Evolutionary conservation across 2,797 vertebrate species (phyloP).

Genomic region (Phalloptychus januarius): DNA sequence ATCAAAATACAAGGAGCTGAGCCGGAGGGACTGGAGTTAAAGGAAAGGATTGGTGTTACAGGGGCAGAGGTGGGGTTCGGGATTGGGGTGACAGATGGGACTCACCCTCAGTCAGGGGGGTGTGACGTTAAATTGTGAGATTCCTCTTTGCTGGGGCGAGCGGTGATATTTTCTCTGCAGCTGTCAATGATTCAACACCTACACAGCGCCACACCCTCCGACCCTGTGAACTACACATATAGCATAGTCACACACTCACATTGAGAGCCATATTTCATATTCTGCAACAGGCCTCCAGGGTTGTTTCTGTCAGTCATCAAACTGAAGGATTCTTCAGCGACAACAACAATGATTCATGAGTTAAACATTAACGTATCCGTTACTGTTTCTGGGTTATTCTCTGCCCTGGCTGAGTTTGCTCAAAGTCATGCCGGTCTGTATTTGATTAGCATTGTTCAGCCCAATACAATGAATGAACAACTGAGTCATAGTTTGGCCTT

Average conservation of each 20-base stretch:
- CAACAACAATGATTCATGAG: slow-evolving; percentile 55
- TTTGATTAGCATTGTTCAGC: slow-evolving; percentile 21
- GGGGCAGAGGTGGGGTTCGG: slow-evolving; percentile 35
- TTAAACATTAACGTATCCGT: slow-evolving; percentile 80
- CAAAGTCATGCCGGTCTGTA: slow-evolving; percentile 38
- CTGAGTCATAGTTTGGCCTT: background rate
- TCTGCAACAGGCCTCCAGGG: slow-evolving; percentile 6
- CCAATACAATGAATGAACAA: slow-evolving; percentile 8
- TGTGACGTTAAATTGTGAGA: slow-evolving; percentile 71
- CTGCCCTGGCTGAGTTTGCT: slow-evolving; percentile 61
- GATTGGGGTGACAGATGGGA: slow-evolving; percentile 71
- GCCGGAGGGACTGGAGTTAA: slow-evolving; percentile 17
- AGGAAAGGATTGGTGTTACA: background rate
- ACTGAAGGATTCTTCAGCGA: slow-evolving; percentile 46
- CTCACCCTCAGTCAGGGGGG: slow-evolving; percentile 65
- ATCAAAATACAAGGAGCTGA: slow-evolving; percentile 35
- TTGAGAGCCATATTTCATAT: slow-evolving; percentile 43
- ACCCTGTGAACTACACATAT: slow-evolving; percentile 26
- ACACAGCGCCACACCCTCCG: slow-evolving; percentile 47
- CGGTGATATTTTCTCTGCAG: slow-evolving; percentile 69
- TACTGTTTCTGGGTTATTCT: slow-evolving; percentile 36
- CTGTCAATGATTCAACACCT: slow-evolving; percentile 77
- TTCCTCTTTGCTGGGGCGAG: slow-evolving; percentile 67
- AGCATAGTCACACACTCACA: slow-evolving; percentile 29
- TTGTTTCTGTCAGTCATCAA: slow-evolving; percentile 46